Percentiles rank a stretch among this genome's conserved stretches.
Evolutionary conservation across 64 coral and sea anemone species (phyloP).

Genomic region (Hydrozoanthus tunicans): DNA sequence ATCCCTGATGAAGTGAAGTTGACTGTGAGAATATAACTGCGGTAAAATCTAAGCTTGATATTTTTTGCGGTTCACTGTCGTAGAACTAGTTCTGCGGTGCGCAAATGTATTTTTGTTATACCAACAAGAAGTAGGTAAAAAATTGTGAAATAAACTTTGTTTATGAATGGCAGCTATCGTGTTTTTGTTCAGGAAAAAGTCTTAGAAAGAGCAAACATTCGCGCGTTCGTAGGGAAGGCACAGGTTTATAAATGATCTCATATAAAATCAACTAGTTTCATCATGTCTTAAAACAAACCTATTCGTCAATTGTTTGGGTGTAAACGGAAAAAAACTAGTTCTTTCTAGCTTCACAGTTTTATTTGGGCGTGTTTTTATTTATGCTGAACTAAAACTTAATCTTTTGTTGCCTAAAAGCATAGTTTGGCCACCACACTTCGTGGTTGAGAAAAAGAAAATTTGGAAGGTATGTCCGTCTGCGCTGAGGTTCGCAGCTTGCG

Average conservation of each 20-base stretch:
- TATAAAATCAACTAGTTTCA: conserved; percentile 7
- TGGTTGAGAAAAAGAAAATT: neutral
- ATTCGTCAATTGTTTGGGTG: conserved; percentile 37
- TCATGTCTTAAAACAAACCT: conserved; percentile 34
- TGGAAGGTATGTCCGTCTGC: too few species aligned
- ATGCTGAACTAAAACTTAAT: neutral
- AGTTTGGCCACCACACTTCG: neutral
- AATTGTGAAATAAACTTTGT: neutral
- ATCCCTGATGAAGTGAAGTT: neutral
- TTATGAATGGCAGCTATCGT: neutral
- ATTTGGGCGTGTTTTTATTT: neutral
- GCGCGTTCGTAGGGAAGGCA: neutral
- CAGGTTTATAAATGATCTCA: conserved; percentile 29
- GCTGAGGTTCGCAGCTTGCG: too few species aligned
- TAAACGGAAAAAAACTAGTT: neutral
- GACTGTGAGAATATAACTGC: neutral
- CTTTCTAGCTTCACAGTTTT: neutral
- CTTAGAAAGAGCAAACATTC: neutral
- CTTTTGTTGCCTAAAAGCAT: neutral
- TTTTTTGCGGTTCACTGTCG: neutral
- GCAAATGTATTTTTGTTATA: neutral
- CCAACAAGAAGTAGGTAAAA: neutral
- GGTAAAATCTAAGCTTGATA: neutral
- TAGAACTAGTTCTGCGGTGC: neutral
- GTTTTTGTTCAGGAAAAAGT: neutral